phyloP scores from a whole-genome alignment of 2,888 invertebrate genomes.

The Drosophila rellima region DNA sequence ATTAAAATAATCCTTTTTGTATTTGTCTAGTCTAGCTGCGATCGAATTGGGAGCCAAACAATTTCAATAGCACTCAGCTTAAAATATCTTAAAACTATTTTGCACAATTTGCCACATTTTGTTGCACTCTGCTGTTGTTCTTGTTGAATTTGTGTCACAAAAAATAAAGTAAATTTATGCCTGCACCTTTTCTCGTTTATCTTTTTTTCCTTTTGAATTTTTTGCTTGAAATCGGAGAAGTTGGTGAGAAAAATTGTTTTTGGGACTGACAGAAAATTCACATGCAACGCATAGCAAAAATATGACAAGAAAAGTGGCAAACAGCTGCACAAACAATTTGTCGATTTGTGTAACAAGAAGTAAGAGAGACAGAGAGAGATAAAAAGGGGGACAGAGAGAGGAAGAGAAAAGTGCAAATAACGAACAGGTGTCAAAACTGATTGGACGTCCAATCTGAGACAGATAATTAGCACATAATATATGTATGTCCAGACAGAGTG shows the following conservation, averaged over 20 bases:
- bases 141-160: neutral
- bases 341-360: neutral
- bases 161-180: conserved; percentile 3
- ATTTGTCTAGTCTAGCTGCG: neutral
- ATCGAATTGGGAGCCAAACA: conserved; percentile 3
- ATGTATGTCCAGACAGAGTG: conserved; percentile 2
- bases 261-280: conserved; percentile 19
- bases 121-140: neutral
- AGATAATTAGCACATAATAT: conserved; percentile 19
- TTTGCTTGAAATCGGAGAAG: conserved; percentile 47
- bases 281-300: conserved; percentile 18
- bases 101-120: conserved; percentile 8
- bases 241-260: conserved; percentile 33
- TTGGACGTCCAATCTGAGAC: conserved; percentile 8
- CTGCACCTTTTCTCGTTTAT: conserved; percentile 1
- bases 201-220: conserved; percentile 3
- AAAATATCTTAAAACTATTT: neutral
- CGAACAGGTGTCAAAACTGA: conserved; percentile 21
- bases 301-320: conserved; percentile 45
- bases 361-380: too few species aligned
- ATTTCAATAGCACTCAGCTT: too few species aligned
- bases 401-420: neutral
- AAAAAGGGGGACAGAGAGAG: too few species aligned
- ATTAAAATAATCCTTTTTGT: neutral
- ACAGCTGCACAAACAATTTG: conserved; percentile 60